Percentiles rank a stretch among this genome's conserved stretches.
These are phyloP conservation scores for Daubentonia madagascariensis DNA, from an alignment of 2,113 vertebrate species.

Conservation along the genomic window DNA sequence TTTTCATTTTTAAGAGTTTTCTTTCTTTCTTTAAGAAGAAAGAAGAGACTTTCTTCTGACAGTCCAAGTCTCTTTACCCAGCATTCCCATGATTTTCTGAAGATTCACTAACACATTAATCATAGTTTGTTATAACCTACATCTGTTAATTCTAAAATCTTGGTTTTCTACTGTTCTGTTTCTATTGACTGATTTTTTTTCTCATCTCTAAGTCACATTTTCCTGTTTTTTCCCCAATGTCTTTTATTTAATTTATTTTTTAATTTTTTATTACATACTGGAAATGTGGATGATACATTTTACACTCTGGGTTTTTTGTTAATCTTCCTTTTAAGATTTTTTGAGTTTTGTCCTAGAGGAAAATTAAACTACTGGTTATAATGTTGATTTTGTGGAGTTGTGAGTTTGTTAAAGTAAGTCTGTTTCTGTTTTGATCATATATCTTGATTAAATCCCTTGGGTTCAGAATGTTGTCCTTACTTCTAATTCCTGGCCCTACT, in stretches of 20 bases:
- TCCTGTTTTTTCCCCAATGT: neutral
- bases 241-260: no score
- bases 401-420: neutral
- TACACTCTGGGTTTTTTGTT: neutral
- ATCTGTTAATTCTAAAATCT: neutral
- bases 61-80: neutral
- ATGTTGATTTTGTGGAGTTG: neutral
- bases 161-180: neutral
- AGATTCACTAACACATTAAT: neutral
- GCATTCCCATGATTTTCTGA: neutral
- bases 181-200: neutral
- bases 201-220: neutral
- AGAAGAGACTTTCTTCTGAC: no score
- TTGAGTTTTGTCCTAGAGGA: neutral
- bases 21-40: no score
- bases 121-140: neutral
- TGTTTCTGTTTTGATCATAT: neutral
- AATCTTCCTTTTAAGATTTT: neutral
- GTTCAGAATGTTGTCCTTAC: neutral
- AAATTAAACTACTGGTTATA: neutral
- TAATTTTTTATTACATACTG: neutral
- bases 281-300: neutral
- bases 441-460: neutral
- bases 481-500: neutral
- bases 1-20: neutral